Percentiles rank a stretch among this genome's conserved stretches.
Conservation (phyloP, 2,797 vertebrate species). For the Pogoniulus pusillus region DNA sequence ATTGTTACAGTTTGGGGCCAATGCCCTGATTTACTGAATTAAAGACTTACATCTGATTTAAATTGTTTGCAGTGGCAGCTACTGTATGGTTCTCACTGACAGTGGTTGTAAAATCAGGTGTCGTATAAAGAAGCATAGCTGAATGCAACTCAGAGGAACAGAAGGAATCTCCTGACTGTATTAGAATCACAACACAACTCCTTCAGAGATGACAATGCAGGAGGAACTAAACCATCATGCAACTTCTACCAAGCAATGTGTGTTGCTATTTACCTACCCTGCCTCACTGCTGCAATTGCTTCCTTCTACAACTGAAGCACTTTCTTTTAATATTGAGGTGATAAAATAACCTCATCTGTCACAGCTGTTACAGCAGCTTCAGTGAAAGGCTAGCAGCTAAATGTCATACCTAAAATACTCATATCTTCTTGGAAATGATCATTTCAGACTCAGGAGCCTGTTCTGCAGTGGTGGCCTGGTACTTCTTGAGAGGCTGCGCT, state of each 20-base stretch:
- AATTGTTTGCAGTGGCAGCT: neutral
- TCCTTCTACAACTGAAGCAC: neutral
- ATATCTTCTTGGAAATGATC: neutral
- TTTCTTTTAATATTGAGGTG: conserved; percentile 36
- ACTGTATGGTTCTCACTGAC: neutral
- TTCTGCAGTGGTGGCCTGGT: neutral
- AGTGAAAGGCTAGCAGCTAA: conserved; percentile 1
- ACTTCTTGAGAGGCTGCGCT: fast-evolving
- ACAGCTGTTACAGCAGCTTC: neutral
- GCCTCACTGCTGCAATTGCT: neutral
- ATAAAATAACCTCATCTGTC: conserved; percentile 16
- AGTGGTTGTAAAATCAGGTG: neutral
- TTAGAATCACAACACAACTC: neutral
- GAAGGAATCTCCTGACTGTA: conserved; percentile 9
- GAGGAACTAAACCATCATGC: neutral
- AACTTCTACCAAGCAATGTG: neutral
- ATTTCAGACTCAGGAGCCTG: neutral
- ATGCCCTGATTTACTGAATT: neutral
- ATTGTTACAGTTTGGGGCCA: neutral
- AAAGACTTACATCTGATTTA: neutral
- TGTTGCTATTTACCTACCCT: neutral
- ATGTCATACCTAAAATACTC: conserved; percentile 1
- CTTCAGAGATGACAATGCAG: neutral
- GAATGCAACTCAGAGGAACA: neutral
- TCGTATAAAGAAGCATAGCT: neutral